Evolutionary conservation across 37 sponge, comb jelly and placozoan species (phyloP).

Genomic region (Eunapius fragilis): DNA sequence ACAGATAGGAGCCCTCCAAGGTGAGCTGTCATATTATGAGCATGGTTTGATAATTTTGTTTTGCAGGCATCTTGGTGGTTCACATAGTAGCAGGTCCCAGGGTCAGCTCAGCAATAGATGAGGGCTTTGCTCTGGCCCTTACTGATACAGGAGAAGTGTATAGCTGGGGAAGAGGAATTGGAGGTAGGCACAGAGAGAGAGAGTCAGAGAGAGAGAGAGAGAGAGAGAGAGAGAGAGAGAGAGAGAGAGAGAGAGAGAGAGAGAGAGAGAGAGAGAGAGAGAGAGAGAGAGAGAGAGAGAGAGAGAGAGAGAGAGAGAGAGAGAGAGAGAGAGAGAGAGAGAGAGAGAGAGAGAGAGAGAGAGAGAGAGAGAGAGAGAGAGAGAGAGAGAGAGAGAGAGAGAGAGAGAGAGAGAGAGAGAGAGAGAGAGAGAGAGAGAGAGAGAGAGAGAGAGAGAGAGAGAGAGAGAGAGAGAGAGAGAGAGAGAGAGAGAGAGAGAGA

Average conservation of each 20-base stretch:
- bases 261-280: too few relatives aligned
- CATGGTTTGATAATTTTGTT: neutral
- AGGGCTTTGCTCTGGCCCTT: constrained; percentile 80
- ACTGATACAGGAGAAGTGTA: constrained; percentile 79
- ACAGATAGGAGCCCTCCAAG: constrained; percentile 69
- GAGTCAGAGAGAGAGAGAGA: neutral
- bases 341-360: neutral
- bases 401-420: constrained; percentile 29
- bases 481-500: too few relatives aligned
- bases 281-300: too few relatives aligned
- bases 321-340: neutral
- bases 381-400: constrained; percentile 35
- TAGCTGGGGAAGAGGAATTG: constrained; percentile 73
- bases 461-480: too few relatives aligned
- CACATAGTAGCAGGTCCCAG: constrained; percentile 68
- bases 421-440: neutral
- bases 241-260: neutral
- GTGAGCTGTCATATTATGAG: constrained; percentile 8
- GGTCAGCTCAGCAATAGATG: constrained; percentile 36
- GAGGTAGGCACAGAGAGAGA: constrained; percentile 12
- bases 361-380: too few relatives aligned
- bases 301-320: neutral
- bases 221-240: neutral
- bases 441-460: neutral
- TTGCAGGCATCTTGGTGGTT: constrained; percentile 45